These are phyloP conservation scores for Candoia aspera DNA, from an alignment of 2,113 vertebrate genomes.

Conservation along the genomic window DNA sequence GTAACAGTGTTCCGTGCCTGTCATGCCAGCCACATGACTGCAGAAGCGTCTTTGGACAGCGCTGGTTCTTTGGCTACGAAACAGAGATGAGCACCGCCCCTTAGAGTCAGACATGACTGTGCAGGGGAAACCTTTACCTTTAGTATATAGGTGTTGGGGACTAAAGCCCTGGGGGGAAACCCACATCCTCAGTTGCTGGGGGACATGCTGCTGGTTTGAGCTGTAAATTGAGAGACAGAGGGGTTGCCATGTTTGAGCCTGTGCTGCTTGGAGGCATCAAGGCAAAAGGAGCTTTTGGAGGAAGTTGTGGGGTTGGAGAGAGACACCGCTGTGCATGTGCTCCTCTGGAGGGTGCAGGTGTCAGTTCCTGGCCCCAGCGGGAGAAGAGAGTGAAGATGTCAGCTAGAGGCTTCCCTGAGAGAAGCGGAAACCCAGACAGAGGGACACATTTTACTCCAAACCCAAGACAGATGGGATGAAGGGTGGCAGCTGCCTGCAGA, in stretches of 20 bases:
- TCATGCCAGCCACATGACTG: too few species aligned
- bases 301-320: neutral
- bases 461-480: neutral
- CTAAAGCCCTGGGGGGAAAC: neutral
- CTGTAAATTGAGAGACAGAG: neutral
- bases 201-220: neutral
- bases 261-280: neutral
- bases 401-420: neutral
- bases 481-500: neutral
- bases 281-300: neutral
- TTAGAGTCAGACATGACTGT: too few species aligned
- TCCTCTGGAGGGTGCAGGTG: neutral
- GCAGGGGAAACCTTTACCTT: too few species aligned
- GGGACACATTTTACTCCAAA: neutral
- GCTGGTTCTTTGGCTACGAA: too few species aligned
- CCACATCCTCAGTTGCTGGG: neutral
- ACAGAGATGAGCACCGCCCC: too few species aligned
- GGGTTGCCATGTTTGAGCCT: neutral
- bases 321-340: neutral
- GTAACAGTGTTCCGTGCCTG: too few species aligned
- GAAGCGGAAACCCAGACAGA: neutral
- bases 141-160: too few species aligned
- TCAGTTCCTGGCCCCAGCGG: neutral
- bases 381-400: neutral
- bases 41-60: too few species aligned